Evolutionary conservation across 2,113 vertebrate genomes (phyloP), one percentile per base, ranked within the genome.

Genomic region (Notiomystis cincta): DNA sequence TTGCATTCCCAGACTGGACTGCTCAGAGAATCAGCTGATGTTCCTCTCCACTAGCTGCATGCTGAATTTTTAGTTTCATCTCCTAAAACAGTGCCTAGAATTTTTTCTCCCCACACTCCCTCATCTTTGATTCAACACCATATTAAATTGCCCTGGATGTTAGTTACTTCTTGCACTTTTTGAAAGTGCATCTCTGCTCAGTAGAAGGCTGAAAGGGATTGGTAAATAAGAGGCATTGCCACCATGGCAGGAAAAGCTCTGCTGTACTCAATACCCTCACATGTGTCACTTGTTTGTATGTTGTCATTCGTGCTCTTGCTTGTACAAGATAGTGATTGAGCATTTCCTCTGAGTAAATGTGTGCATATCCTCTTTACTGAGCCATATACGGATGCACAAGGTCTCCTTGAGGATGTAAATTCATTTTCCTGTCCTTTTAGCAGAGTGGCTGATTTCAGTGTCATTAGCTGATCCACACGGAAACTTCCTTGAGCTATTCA

Each of bases 401-500:
- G 82, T 93, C 87, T 94, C 88, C 88, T 93, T 57, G 79, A 94
- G 80, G 88, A 86, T 0, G 1, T 38, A 94, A 93, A 95, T 93
- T 92, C 27, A 88, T 96, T 92, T 96, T 71, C 67, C 80, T 90
- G 58, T 81, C 64, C 70, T 83, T 95, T 93, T 78, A 93, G 90
- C 10, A 3, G 58, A 88, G 64, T 64, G 20, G 85, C 31, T 93
- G 76, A 88, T 93, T 92, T 90, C 3, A 1, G 88, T 60, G 35
- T 93, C 92, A 93, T 96, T 96, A 95, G 75, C 50, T 80, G 93
- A 93, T 88, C 79, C 4, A 6, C n/a, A 30, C 54, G 92, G 79
- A 56, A 86, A 93, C 67, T 90, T 91, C 66, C 76, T 61, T 62
- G 54, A 90, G 78, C 71, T 75, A 67, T 90, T 88, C 44, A 40